Evolutionary conservation across 2,888 invertebrate genomes (phyloP).

Genomic region (Nemapogon koenigi): DNA sequence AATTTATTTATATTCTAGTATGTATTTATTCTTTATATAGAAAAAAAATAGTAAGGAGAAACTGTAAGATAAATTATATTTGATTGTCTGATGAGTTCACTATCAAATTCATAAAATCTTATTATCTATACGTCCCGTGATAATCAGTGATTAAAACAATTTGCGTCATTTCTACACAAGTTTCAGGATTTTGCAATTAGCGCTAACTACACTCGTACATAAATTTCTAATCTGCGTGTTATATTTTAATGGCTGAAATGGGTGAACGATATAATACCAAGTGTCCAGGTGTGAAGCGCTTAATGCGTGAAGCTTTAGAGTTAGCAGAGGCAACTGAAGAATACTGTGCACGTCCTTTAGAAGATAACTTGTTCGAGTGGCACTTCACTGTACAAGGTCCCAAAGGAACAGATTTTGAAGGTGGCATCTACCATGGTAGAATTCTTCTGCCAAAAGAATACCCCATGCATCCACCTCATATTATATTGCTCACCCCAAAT

Average conservation of each 20-base stretch:
- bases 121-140: too few species aligned
- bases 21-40: too few species aligned
- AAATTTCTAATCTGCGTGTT: too few species aligned
- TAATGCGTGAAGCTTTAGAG: constrained; percentile 92
- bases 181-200: background rate
- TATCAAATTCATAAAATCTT: too few species aligned
- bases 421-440: constrained; percentile 91
- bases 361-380: constrained; percentile 97
- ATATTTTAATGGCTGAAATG: constrained; percentile 37
- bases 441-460: constrained; percentile 92
- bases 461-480: constrained; percentile 97
- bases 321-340: constrained; percentile 86
- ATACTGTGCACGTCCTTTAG: constrained; percentile 87
- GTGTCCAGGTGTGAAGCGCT: constrained; percentile 85
- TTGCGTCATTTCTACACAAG: background rate
- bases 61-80: too few species aligned
- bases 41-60: too few species aligned
- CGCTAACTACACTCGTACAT: background rate
- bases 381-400: constrained; percentile 95
- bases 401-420: constrained; percentile 85
- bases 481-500: constrained; percentile 91
- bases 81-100: too few species aligned
- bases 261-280: constrained; percentile 57
- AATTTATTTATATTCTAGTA: too few species aligned
- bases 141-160: too few species aligned